Evolutionary conservation across 2,888 invertebrate species (phyloP), one percentile per base, ranked within the genome.

Genomic region (Alcis repandata): DNA sequence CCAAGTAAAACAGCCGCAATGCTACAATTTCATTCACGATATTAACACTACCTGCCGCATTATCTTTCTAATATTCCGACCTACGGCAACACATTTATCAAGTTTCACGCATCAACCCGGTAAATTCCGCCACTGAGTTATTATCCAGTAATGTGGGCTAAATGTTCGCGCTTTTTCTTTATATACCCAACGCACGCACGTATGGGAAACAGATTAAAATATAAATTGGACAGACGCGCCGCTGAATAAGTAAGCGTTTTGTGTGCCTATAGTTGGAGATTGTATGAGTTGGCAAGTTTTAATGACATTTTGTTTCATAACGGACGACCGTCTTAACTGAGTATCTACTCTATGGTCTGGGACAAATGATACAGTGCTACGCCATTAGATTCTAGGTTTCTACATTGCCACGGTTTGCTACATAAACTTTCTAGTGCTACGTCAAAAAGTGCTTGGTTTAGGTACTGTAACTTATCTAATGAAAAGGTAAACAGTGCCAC

Each of bases 161-260:
- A 91, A 89, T 88, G 89, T 88, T 88, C 88, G 81, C 87, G 89
- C 87, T 87, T 85, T 78, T 79, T 84, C 86, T 91, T 91, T 90
- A 91, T 91, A 87, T 74, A 65, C 57, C 73, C 77, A 75, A 76
- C 86, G 82, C 91, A 91, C 91, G 91, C 91, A 91, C 85, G 66
- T 72, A 70, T 72, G 69, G 67, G 56, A 61, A 67, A 71, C 46
- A 71, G 74, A 74, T 70, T 68, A 73, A 59, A 61, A 56, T 65
- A 57, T 69, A 67, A 66, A 61, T 67, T 62, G 69, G 62, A 66
- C 70, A 71, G 71, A 71, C 67, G 48, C 46, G 67, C 19, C 70
- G 38, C 36, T 63, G 63, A 68, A 69, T 70, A 67, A 70, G 58
- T 67, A 40, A 59, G 17, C 19, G 15, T 22, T 48, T 63, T 49